phyloP scores from a whole-genome alignment of 2,113 vertebrate species.

The Malurus elegans region DNA sequence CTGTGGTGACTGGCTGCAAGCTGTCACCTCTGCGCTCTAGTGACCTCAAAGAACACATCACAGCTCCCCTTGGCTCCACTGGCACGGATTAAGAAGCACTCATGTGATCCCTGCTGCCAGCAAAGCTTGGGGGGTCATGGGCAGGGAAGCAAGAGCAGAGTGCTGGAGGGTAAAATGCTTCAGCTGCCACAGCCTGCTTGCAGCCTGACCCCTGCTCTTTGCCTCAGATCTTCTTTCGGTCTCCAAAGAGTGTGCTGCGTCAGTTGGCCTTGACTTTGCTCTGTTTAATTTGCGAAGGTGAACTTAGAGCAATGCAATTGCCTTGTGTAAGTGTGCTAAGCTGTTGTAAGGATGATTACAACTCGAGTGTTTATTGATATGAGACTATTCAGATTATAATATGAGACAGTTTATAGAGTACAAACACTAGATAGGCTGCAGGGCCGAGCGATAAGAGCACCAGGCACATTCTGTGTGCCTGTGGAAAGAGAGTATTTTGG shows the following conservation, averaged over 20 bases:
- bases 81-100: not conserved
- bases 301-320: not conserved
- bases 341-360: not conserved
- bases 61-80: not conserved
- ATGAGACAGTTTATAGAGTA: not conserved
- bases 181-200: not conserved
- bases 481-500: not conserved
- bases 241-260: accelerated
- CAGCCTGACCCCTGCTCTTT: conserved; percentile 29
- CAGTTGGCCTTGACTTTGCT: not conserved
- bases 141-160: not conserved
- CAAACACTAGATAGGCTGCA: not conserved
- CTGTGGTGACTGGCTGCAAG: not conserved
- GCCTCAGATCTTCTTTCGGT: not conserved
- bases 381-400: not conserved
- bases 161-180: not conserved
- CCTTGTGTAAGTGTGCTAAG: not conserved
- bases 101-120: not conserved
- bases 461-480: not conserved
- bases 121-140: not conserved
- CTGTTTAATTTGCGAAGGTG: not conserved
- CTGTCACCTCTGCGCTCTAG: accelerated
- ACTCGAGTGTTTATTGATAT: not conserved
- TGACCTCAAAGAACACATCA: not conserved
- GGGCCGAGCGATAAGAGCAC: not conserved